phyloP scores from a whole-genome alignment of 2,888 invertebrate species.

The Glaucopsyche alexis region DNA sequence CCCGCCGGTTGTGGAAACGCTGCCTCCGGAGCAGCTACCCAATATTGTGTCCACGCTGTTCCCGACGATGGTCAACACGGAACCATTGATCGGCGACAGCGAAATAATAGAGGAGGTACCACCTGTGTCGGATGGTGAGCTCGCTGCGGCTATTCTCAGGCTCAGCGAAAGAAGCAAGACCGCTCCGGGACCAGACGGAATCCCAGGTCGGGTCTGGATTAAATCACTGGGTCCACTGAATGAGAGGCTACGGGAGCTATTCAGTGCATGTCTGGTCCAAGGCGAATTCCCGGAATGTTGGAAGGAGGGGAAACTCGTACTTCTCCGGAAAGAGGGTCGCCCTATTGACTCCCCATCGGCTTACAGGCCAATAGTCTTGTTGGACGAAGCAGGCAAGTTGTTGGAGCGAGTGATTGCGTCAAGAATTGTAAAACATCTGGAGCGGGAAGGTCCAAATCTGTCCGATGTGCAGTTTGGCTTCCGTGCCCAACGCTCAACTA shows the following conservation, averaged over 20 bases:
- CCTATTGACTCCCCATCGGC: background rate
- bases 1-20: conserved; percentile 4
- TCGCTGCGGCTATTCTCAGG: no score
- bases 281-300: background rate
- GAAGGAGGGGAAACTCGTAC: background rate
- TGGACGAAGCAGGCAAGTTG: no score
- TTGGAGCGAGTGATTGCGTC: no score
- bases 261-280: background rate
- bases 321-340: background rate
- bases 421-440: no score
- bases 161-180: no score
- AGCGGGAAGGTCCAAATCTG: no score
- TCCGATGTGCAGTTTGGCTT: no score
- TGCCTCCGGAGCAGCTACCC: background rate
- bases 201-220: background rate
- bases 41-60: conserved; percentile 6
- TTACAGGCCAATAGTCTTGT: no score
- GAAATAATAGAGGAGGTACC: no score
- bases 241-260: background rate
- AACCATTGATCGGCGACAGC: no score
- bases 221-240: background rate
- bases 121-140: no score
- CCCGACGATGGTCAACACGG: background rate
- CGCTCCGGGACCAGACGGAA: background rate
- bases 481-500: no score